These are phyloP conservation scores for Tragelaphus eurycerus DNA, from an alignment of 2,797 vertebrate species.

Conservation along the genomic window DNA sequence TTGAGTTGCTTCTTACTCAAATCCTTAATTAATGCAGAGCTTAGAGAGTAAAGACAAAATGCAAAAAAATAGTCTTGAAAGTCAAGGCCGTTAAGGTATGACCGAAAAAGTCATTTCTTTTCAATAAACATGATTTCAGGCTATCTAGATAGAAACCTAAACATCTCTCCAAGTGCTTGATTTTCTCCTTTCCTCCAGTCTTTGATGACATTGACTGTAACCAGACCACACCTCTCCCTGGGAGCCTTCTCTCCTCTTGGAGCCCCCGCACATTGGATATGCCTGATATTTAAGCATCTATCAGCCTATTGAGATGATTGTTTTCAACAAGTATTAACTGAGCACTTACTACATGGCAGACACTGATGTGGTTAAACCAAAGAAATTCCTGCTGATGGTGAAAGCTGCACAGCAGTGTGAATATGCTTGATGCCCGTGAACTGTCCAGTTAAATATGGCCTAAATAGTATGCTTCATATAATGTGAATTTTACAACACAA, in stretches of 20 bases:
- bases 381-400: background rate
- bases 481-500: background rate
- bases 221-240: background rate
- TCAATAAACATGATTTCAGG: background rate
- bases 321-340: background rate
- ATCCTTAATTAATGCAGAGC: background rate
- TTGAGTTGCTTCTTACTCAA: background rate
- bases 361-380: background rate
- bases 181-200: background rate
- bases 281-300: background rate
- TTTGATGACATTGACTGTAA: background rate
- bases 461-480: background rate
- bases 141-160: background rate
- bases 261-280: background rate
- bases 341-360: background rate
- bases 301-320: background rate
- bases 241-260: background rate
- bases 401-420: background rate
- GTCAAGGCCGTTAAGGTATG: background rate
- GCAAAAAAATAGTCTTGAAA: background rate
- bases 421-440: background rate
- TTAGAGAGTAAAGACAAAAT: background rate
- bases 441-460: background rate
- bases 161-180: background rate
- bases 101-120: background rate